A percentile compares a stretch with the other conserved stretches of the same genome.
phyloP scores from a whole-genome alignment of 1,140 invertebrate genomes.

The Chymomyza costata region DNA sequence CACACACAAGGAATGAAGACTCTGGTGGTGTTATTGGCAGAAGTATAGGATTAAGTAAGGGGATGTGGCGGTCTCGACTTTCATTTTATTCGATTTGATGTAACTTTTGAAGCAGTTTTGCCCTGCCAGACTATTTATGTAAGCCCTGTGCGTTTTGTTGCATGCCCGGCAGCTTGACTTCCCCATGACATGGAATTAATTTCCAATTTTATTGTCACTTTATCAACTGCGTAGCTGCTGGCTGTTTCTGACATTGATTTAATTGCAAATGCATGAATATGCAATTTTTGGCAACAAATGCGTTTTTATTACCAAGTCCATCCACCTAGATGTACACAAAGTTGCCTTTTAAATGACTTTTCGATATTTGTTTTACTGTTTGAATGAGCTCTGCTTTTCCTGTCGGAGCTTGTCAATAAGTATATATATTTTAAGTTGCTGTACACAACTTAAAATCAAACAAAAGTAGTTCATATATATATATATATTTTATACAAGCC shows the following conservation, averaged over 20 bases:
- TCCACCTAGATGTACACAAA: too few species aligned
- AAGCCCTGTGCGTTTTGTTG: slow-evolving; percentile 6
- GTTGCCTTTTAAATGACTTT: too few species aligned
- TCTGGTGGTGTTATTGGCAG: slow-evolving; percentile 3
- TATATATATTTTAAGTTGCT: too few species aligned
- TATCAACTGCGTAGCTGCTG: slow-evolving; percentile 44
- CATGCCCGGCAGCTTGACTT: slow-evolving; percentile 5
- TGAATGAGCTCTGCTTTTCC: too few species aligned
- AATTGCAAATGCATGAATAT: slow-evolving; percentile 73
- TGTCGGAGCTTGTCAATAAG: too few species aligned
- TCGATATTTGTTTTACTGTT: too few species aligned
- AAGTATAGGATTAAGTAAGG: too few species aligned
- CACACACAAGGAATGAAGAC: too few species aligned
- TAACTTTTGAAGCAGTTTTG: too few species aligned
- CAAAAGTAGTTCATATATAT: slow-evolving; percentile 3
- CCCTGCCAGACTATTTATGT: slow-evolving; percentile 45
- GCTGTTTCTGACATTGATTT: slow-evolving; percentile 64
- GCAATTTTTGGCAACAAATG: slow-evolving; percentile 59
- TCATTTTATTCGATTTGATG: too few species aligned
- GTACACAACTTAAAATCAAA: too few species aligned
- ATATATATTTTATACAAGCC: slow-evolving; percentile 23
- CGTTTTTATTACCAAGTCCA: slow-evolving; percentile 28
- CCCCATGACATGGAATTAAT: slow-evolving; percentile 62
- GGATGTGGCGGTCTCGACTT: too few species aligned
- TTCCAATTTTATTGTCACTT: slow-evolving; percentile 73